These are phyloP conservation scores for Melanerpes formicivorus DNA, from an alignment of 2,113 vertebrate genomes.

Conservation along the genomic window DNA sequence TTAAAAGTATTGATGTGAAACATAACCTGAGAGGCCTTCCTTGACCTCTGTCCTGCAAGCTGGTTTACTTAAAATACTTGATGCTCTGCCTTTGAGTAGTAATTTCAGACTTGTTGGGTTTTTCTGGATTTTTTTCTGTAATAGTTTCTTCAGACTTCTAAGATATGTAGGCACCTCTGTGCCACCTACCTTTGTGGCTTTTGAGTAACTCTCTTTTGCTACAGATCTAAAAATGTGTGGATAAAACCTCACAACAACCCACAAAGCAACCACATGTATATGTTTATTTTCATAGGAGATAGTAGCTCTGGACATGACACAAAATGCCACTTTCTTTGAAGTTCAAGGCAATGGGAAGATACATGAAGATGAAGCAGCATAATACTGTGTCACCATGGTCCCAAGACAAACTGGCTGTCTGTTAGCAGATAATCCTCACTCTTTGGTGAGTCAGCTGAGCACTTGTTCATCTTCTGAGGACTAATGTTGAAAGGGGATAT, in stretches of 20 bases:
- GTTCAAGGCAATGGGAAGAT: not conserved
- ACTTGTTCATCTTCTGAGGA: not conserved
- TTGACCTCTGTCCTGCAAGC: not conserved
- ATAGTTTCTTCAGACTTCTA: not conserved
- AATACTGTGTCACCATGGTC: not conserved
- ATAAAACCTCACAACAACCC: too few relatives aligned
- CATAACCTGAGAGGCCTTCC: not conserved
- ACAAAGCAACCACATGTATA: not conserved
- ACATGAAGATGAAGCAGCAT: not conserved
- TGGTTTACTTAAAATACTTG: not conserved
- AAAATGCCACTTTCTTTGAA: not conserved
- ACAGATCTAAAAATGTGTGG: not conserved
- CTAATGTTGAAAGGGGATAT: not conserved
- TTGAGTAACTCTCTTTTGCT: not conserved
- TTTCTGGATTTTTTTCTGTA: not conserved
- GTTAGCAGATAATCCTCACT: not conserved
- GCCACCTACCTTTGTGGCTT: not conserved
- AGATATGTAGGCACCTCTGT: not conserved
- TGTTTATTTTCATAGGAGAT: not conserved
- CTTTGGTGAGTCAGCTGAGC: fast-evolving
- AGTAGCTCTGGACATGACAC: not conserved
- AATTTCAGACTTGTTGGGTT: not conserved
- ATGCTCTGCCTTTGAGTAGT: not conserved
- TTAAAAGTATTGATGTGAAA: not conserved
- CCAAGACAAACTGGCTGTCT: not conserved